Conservation (phyloP, 2,888 invertebrate species). For the Cantharis lateralis region DNA sequence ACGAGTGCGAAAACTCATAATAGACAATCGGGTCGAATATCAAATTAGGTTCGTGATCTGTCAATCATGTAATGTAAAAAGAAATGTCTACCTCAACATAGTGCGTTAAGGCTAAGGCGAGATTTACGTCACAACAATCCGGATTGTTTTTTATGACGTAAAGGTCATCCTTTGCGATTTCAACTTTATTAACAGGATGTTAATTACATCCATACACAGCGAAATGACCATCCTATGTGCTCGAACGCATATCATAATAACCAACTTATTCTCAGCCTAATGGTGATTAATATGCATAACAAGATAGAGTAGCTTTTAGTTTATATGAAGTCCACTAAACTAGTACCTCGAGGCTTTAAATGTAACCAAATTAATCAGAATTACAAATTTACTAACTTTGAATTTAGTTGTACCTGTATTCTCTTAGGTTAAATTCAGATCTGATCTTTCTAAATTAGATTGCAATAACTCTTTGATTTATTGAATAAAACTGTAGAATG, state of each 20-base stretch:
- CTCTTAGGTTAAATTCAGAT: conserved; percentile 17
- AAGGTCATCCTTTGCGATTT: neutral
- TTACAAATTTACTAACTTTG: conserved; percentile 36
- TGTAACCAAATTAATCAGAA: conserved; percentile 40
- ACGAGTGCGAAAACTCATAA: conserved; percentile 24
- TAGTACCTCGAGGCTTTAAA: conserved; percentile 30
- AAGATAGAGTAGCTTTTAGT: conserved; percentile 32
- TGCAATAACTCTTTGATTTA: conserved; percentile 2
- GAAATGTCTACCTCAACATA: no score
- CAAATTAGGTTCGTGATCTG: conserved; percentile 39
- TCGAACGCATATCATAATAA: conserved; percentile 30
- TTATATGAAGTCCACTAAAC: conserved; percentile 27
- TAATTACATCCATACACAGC: conserved; percentile 18
- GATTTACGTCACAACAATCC: neutral
- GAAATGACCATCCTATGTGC: conserved; percentile 22
- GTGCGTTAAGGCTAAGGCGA: no score
- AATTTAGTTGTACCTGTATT: conserved; percentile 23
- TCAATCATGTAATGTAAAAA: conserved; percentile 26
- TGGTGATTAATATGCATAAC: conserved; percentile 40
- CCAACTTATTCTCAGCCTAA: conserved; percentile 34
- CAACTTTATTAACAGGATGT: conserved; percentile 9
- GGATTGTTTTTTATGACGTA: neutral
- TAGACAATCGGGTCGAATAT: conserved; percentile 40
- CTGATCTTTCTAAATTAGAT: conserved; percentile 5
- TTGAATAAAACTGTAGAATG: conserved; percentile 4